Evolutionary conservation across 2,113 vertebrate species (phyloP).

Genomic region (Sus scrofa): T2T-Sscrofa CM000814.6:76129501-76130000

Average conservation of each 20-base stretch:
- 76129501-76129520: neutral
- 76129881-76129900: neutral
- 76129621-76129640: neutral
- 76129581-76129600: neutral
- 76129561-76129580: neutral
- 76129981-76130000: neutral
- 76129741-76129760: neutral
- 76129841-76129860: neutral
- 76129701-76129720: neutral
- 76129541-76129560: neutral
- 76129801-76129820: neutral
- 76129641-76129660: neutral
- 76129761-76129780: neutral
- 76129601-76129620: neutral
- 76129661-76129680: neutral
- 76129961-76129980: neutral
- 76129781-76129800: neutral
- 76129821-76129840: neutral
- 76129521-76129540: neutral
- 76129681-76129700: neutral
- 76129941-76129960: neutral
- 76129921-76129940: neutral
- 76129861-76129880: neutral
- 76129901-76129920: neutral
- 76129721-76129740: neutral